Evolutionary conservation across 2,888 invertebrate species (phyloP), one percentile per base, ranked within the genome.

Genomic region (Euplagia quadripunctaria): DNA sequence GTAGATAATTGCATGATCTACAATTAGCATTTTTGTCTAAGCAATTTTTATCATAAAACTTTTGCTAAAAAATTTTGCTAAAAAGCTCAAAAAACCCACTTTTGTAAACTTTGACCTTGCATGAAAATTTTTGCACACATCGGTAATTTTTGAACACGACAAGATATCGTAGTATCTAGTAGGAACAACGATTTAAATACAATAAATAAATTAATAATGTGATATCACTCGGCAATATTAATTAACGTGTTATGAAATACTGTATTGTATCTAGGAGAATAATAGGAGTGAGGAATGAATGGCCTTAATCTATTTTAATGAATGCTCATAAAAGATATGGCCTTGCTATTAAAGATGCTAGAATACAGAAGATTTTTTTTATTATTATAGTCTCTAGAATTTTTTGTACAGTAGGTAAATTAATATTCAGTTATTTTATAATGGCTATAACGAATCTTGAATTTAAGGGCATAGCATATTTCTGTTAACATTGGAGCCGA

Each of bases 261-360:
- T 0, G 17, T 16, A 68, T 16, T 20, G 17, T 63, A n/a, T 17
- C 41, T 17, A 49, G 17, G 17, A 17, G 49, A 63, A 69, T 46
- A 69, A 61, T 69, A 31, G 2, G 31, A 31, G 31, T 61, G 41
- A 69, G 49, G 43, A 63, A 31, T 63, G 46, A 58, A 49, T 61
- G 61, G 9, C 49, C 42, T 49, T 69, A 63, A 69, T 63, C 69
- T 69, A 41, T 63, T 69, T 63, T 58, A 69, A 69, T 69, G 31
- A 63, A 16, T 46, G 69, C 69, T 63, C 12, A 11, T 69, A 69
- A 69, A 69, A 69, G 49, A 63, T 41, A 46, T 20, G 68, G 46
- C 68, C 68, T 68, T 68, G 68, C 58, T 20, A n/a, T 9, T 43
- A 46, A 43, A 20, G 68, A 68, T 14, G 46, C 43, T 58, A 43